These are phyloP conservation scores for Myotis daubentonii DNA, from an alignment of 2,797 vertebrate genomes.

Conservation along the genomic window DNA sequence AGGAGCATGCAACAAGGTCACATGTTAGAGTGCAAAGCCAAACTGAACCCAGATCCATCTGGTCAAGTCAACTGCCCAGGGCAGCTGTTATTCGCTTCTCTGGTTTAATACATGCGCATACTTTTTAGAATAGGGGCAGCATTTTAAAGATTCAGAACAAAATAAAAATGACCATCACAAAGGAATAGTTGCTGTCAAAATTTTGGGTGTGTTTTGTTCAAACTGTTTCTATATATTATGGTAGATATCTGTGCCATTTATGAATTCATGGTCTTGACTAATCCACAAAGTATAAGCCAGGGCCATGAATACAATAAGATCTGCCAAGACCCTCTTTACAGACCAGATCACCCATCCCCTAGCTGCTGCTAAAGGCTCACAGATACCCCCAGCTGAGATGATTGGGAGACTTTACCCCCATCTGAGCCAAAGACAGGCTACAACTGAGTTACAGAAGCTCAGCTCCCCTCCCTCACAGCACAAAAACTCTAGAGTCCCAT, in stretches of 20 bases:
- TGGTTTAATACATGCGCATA: not conserved
- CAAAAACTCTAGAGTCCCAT: not conserved
- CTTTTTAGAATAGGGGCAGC: not conserved
- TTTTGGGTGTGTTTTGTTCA: not conserved
- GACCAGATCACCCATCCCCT: too few species aligned
- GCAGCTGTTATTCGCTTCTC: not conserved
- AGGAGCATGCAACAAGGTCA: not conserved
- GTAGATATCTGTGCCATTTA: not conserved
- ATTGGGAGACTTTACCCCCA: not conserved
- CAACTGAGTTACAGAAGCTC: not conserved
- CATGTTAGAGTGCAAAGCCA: not conserved
- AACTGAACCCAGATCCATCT: not conserved
- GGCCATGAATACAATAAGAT: not conserved
- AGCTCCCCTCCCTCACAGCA: not conserved
- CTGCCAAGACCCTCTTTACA: not conserved
- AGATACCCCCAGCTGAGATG: not conserved
- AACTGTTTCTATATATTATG: not conserved
- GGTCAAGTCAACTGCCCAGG: not conserved
- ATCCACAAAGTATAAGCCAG: not conserved
- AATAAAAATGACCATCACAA: not conserved
- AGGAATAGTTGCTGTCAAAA: not conserved
- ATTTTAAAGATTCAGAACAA: slow-evolving; percentile 32
- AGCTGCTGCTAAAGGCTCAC: not conserved
- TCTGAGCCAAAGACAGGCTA: not conserved
- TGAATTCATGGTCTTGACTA: not conserved